Percentiles rank a stretch among this genome's conserved stretches.
Conservation (phyloP, 2,113 vertebrate genomes). For the Aleadryas rufinucha region DNA sequence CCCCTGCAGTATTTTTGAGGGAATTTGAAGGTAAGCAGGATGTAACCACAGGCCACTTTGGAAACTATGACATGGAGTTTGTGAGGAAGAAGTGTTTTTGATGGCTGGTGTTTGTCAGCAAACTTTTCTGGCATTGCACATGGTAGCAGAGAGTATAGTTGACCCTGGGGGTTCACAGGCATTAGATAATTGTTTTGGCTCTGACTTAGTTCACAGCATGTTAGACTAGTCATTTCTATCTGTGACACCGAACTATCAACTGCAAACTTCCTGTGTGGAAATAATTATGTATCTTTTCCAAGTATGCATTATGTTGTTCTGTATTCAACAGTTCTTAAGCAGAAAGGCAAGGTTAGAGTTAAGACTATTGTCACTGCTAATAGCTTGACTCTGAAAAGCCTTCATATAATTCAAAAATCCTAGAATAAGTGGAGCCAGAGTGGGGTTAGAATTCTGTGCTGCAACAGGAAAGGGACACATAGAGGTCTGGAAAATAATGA, state of each 20-base stretch:
- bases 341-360: neutral
- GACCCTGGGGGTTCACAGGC: neutral
- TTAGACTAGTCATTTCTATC: constrained; percentile 53
- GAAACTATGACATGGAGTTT: neutral
- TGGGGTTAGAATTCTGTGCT: neutral
- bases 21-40: neutral
- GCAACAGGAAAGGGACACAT: neutral
- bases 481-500: constrained; percentile 16
- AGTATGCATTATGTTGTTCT: neutral
- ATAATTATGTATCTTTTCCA: constrained; percentile 25
- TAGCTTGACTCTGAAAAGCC: constrained; percentile 26
- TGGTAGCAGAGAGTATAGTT: neutral
- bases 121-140: constrained; percentile 7
- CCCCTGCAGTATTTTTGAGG: neutral
- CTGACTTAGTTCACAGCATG: neutral
- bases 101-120: constrained; percentile 10
- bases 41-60: neutral
- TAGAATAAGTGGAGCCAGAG: neutral
- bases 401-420: neutral
- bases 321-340: neutral
- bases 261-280: constrained; percentile 55
- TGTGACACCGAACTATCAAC: constrained; percentile 24
- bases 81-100: constrained; percentile 3
- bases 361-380: neutral
- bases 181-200: constrained; percentile 44